Evolutionary conservation across 2,888 invertebrate species (phyloP).

Genomic region (Xanthia icteritia): DNA sequence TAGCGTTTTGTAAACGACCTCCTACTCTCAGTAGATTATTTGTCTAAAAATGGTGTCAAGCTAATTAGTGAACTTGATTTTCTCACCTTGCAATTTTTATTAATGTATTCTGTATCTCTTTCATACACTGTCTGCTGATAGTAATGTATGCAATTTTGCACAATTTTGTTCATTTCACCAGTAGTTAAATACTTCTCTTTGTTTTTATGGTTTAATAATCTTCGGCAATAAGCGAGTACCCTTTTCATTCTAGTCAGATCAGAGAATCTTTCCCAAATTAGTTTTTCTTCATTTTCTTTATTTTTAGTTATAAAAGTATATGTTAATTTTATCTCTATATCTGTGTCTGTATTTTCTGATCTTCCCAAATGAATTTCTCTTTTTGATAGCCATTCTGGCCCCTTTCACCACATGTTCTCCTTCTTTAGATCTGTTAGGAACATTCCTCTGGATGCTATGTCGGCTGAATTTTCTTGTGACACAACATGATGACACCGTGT

Average conservation of each 20-base stretch:
- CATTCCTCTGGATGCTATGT: conserved; percentile 41
- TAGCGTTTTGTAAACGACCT: conserved; percentile 44
- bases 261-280: conserved; percentile 40
- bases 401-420: conserved; percentile 35
- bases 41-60: conserved; percentile 45
- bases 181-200: conserved; percentile 17
- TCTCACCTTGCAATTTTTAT: conserved; percentile 32
- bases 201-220: conserved; percentile 8
- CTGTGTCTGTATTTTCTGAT: conserved; percentile 13
- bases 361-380: neutral
- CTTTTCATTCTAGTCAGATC: too few species aligned
- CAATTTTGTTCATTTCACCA: conserved; percentile 8
- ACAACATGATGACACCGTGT: conserved; percentile 37
- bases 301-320: too few species aligned
- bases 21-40: conserved; percentile 48
- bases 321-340: conserved; percentile 14
- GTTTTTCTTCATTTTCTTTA: conserved; percentile 1
- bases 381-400: conserved; percentile 29
- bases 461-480: conserved; percentile 45
- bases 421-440: neutral
- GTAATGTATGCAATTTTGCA: conserved; percentile 2
- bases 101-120: conserved; percentile 29
- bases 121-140: conserved; percentile 22
- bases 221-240: conserved; percentile 12
- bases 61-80: conserved; percentile 39